Evolutionary conservation across 2,113 vertebrate genomes (phyloP).

Genomic region (Phainopepla nitens): DNA sequence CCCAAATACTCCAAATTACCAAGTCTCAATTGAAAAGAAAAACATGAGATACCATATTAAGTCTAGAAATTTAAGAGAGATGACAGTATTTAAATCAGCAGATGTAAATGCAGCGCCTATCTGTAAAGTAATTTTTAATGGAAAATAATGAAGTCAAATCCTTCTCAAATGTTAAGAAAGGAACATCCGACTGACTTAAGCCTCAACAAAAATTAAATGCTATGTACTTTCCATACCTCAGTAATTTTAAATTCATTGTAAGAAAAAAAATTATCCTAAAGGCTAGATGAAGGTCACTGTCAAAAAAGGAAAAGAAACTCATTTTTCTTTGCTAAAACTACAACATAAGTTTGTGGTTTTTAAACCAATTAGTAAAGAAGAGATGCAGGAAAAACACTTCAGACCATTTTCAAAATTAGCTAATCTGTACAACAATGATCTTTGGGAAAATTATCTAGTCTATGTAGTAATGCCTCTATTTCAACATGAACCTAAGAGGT

Average conservation of each 20-base stretch:
- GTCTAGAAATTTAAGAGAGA: conserved; percentile 83
- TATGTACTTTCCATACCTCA: conserved; percentile 76
- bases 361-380: conserved; percentile 86
- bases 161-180: conserved; percentile 73
- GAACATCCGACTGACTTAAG: conserved; percentile 69
- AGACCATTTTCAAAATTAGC: conserved; percentile 83
- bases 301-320: conserved; percentile 82
- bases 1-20: conserved; percentile 83
- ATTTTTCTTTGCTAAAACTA: conserved; percentile 81
- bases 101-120: conserved; percentile 82
- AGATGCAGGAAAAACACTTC: conserved; percentile 82
- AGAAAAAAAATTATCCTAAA: conserved; percentile 76
- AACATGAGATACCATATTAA: conserved; percentile 86
- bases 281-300: conserved; percentile 83
- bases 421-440: conserved; percentile 83
- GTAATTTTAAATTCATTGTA: conserved; percentile 79
- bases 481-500: conserved; percentile 91
- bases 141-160: conserved; percentile 70
- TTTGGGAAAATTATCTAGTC: conserved; percentile 78
- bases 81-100: conserved; percentile 82
- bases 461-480: conserved; percentile 92
- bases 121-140: conserved; percentile 73
- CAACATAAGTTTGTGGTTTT: conserved; percentile 79
- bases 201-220: conserved; percentile 82
- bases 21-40: conserved; percentile 81